phyloP scores from a whole-genome alignment of 2,888 invertebrate species.

The Tanypteryx hageni region DNA sequence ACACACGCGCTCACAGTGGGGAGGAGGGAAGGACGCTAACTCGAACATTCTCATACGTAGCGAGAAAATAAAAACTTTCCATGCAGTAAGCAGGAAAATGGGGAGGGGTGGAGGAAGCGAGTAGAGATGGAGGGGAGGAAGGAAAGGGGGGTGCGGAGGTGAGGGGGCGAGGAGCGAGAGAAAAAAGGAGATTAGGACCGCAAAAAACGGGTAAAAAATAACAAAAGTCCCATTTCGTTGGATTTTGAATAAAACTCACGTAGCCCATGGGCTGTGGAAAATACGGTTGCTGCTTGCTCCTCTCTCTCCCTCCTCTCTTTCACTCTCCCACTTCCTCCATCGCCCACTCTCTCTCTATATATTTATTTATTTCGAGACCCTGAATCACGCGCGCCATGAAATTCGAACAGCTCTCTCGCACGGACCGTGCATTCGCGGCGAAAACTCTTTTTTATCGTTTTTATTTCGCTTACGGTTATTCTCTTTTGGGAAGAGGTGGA shows the following conservation, averaged over 20 bases:
- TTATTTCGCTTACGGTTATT: slow-evolving; percentile 54
- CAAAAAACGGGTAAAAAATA: slow-evolving; percentile 40
- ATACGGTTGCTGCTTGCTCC: slow-evolving; percentile 11
- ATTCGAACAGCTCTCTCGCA: slow-evolving; percentile 45
- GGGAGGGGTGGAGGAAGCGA: not conserved
- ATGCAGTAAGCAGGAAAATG: not conserved
- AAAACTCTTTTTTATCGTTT: slow-evolving; percentile 4
- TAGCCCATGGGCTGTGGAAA: slow-evolving; percentile 40
- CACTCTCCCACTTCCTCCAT: too few relatives aligned
- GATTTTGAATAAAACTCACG: slow-evolving; percentile 57
- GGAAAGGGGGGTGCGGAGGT: not conserved
- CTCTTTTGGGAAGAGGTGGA: slow-evolving; percentile 34
- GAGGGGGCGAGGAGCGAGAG: not conserved
- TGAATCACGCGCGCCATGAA: slow-evolving; percentile 56
- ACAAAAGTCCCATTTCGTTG: slow-evolving; percentile 56
- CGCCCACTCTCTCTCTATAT: not conserved
- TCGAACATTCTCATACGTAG: not conserved
- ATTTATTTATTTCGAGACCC: slow-evolving; percentile 33
- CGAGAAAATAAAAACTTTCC: slow-evolving; percentile 4
- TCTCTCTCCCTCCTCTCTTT: not conserved
- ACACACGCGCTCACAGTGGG: too few relatives aligned
- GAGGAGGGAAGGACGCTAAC: too few relatives aligned
- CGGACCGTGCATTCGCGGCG: slow-evolving; percentile 52
- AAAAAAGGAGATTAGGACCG: slow-evolving; percentile 49
- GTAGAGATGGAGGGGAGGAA: not conserved